These are phyloP conservation scores for Toxonevra muliebris DNA, from an alignment of 2,888 invertebrate species.

Conservation along the genomic window DNA sequence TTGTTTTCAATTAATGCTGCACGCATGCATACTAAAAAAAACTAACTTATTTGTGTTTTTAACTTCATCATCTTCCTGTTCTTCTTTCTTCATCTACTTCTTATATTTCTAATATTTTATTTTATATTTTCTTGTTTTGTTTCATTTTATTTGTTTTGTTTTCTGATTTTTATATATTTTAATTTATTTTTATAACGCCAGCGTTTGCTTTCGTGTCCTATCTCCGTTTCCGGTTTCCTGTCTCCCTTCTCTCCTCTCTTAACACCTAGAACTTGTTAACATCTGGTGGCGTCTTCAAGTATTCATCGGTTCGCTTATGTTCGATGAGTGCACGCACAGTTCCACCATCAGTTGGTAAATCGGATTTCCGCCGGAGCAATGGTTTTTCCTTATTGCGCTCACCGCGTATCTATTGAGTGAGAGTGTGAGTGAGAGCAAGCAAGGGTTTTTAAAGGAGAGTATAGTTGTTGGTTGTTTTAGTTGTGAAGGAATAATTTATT, in stretches of 20 bases:
- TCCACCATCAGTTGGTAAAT: conserved; percentile 91
- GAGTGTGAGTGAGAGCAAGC: neutral
- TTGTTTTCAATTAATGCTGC: no score
- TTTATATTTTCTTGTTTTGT: neutral
- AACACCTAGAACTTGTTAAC: conserved; percentile 80
- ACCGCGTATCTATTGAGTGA: conserved; percentile 26
- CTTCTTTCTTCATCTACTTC: no score
- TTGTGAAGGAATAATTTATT: neutral
- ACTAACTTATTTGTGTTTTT: no score
- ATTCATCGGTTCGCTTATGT: conserved; percentile 93
- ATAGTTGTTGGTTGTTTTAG: conserved; percentile 1
- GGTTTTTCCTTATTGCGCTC: conserved; percentile 82
- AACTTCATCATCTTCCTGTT: no score
- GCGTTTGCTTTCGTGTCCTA: conserved; percentile 25
- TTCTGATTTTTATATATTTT: conserved; percentile 19
- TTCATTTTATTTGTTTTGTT: conserved; percentile 30
- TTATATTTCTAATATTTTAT: no score
- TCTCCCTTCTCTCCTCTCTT: conserved; percentile 48
- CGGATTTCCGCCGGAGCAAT: conserved; percentile 91
- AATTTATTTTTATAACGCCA: conserved; percentile 36
- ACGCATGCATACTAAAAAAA: no score
- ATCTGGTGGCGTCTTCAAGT: conserved; percentile 85
- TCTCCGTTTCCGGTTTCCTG: neutral
- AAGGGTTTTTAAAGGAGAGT: conserved; percentile 12
- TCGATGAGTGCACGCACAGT: conserved; percentile 91